phyloP scores from a whole-genome alignment of 2,888 invertebrate genomes.

The Ophion obscuratus region DNA sequence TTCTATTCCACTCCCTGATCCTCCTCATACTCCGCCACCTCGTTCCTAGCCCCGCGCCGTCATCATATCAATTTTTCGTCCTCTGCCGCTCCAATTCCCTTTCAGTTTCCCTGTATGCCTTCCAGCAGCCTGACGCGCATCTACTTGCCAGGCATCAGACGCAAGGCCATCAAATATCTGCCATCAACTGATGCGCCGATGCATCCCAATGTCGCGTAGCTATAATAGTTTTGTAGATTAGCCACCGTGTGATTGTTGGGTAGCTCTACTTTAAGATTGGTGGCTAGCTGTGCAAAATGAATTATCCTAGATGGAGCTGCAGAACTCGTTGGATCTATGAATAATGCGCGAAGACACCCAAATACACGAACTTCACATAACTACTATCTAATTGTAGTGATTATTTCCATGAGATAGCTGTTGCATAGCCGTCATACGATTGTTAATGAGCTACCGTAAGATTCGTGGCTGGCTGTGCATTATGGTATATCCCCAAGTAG shows the following conservation, averaged over 20 bases:
- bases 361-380: neutral
- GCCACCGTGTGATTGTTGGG: neutral
- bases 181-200: conserved; percentile 45
- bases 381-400: neutral
- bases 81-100: conserved; percentile 60
- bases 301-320: neutral
- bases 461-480: neutral
- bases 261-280: neutral
- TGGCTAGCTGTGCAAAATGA: neutral
- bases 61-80: conserved; percentile 26
- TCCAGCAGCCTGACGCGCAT: conserved; percentile 32
- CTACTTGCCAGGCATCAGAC: conserved; percentile 52
- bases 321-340: neutral
- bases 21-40: neutral
- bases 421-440: neutral
- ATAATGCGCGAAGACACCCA: neutral
- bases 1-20: neutral
- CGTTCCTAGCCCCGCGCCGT: neutral
- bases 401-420: neutral
- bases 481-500: neutral
- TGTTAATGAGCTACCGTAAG: neutral
- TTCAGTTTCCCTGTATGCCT: conserved; percentile 38
- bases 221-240: neutral
- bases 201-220: neutral
- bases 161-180: conserved; percentile 10